Conservation (phyloP, 2,888 invertebrate genomes). For the Drosophila pseudotakahashii region DNA sequence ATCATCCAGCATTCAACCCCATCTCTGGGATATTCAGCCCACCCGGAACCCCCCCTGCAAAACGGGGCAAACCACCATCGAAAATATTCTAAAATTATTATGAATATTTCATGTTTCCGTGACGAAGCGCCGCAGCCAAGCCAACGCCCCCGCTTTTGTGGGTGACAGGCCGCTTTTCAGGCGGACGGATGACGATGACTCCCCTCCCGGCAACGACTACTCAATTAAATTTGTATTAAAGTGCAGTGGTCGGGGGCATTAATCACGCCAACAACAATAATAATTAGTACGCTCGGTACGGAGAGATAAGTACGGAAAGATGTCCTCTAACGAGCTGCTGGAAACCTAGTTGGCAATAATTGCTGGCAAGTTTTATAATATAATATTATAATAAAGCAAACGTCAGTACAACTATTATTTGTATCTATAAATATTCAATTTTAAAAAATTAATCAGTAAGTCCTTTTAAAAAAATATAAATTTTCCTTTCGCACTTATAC, state of each 20-base stretch:
- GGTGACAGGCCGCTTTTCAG: conserved; percentile 28
- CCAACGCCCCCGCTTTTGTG: conserved; percentile 43
- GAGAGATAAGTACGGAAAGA: neutral
- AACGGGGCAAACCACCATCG: conserved; percentile 29
- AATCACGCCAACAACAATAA: conserved; percentile 40
- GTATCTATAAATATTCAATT: too few species aligned
- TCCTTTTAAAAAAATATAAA: too few species aligned
- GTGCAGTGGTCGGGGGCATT: conserved; percentile 34
- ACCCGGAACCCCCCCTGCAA: neutral
- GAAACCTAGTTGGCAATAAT: conserved; percentile 6
- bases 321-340: conserved; percentile 10
- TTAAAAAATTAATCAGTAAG: too few species aligned
- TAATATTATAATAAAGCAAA: neutral
- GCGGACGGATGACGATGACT: conserved; percentile 47
- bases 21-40: neutral
- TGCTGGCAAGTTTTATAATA: neutral
- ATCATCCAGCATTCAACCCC: conserved; percentile 43
- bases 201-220: conserved; percentile 55
- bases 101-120: conserved; percentile 64
- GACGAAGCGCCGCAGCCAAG: conserved; percentile 32
- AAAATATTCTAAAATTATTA: conserved; percentile 61
- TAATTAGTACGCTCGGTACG: conserved; percentile 15
- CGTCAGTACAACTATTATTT: too few species aligned
- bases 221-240: conserved; percentile 77
- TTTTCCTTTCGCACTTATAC: neutral